These are phyloP conservation scores for Campopleginae sp. DNA, from an alignment of 2,888 invertebrate genomes.

Conservation along the genomic window DNA sequence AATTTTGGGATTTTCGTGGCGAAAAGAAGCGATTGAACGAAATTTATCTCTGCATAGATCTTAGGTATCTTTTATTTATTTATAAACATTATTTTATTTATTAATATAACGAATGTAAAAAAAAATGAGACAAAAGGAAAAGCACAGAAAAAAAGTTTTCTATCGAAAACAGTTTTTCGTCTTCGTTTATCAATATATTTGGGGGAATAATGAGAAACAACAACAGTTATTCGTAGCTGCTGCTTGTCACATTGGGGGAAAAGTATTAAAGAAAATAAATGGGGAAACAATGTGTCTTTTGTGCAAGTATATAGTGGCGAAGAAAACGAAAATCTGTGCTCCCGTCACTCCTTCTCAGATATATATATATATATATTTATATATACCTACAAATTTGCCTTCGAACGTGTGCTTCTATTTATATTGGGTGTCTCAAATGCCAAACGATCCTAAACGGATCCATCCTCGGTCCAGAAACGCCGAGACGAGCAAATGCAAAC, in stretches of 20 bases:
- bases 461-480: slow-evolving; percentile 70
- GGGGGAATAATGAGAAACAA: not conserved
- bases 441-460: slow-evolving; percentile 79
- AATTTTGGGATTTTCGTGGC: not conserved
- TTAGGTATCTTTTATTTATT: not conserved
- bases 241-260: slow-evolving; percentile 10
- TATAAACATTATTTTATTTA: not conserved
- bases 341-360: slow-evolving; percentile 21
- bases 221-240: slow-evolving; percentile 39
- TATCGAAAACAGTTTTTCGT: not conserved
- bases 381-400: not conserved
- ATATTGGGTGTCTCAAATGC: slow-evolving; percentile 82
- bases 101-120: not conserved
- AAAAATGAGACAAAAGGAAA: not conserved
- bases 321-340: slow-evolving; percentile 3
- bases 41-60: not conserved
- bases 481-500: slow-evolving; percentile 79
- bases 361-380: not conserved
- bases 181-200: not conserved
- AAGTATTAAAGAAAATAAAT: slow-evolving; percentile 13
- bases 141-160: not conserved
- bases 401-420: slow-evolving; percentile 80
- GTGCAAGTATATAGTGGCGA: slow-evolving; percentile 72
- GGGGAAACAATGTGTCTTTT: slow-evolving; percentile 55
- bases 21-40: not conserved